Evolutionary conservation across 2,888 invertebrate genomes (phyloP).

Genomic region (Catocala fraxini): DNA sequence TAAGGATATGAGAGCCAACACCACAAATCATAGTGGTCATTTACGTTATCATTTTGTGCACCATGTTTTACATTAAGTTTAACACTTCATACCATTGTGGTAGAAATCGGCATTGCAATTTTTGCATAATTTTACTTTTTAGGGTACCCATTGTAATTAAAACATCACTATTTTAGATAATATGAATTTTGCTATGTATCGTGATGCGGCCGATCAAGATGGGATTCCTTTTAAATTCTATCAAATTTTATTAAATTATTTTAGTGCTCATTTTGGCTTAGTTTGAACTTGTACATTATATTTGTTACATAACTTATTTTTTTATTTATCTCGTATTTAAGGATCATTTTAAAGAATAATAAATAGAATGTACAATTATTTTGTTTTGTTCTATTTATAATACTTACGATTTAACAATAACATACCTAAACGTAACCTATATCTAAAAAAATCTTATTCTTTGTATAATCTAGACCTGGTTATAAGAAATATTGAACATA

Average conservation of each 20-base stretch:
- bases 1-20: conserved; percentile 45
- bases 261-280: conserved; percentile 62
- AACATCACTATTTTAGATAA: conserved; percentile 44
- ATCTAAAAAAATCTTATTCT: no score
- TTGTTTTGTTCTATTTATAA: conserved; percentile 35
- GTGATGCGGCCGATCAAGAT: conserved; percentile 34
- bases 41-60: conserved; percentile 43
- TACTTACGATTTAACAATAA: no score
- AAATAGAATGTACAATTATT: conserved; percentile 62
- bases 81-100: conserved; percentile 34
- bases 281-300: conserved; percentile 69
- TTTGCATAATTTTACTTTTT: conserved; percentile 53
- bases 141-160: conserved; percentile 30
- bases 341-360: conserved; percentile 66
- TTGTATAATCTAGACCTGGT: no score
- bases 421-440: no score
- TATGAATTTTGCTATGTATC: conserved; percentile 35
- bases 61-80: conserved; percentile 44
- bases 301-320: conserved; percentile 74
- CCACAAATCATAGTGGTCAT: conserved; percentile 48
- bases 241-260: conserved; percentile 36
- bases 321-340: conserved; percentile 76
- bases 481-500: no score
- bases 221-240: conserved; percentile 30
- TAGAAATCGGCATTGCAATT: conserved; percentile 50